Evolutionary conservation across 2,797 vertebrate genomes (phyloP).

Genomic region (Garrulus glandarius): DNA sequence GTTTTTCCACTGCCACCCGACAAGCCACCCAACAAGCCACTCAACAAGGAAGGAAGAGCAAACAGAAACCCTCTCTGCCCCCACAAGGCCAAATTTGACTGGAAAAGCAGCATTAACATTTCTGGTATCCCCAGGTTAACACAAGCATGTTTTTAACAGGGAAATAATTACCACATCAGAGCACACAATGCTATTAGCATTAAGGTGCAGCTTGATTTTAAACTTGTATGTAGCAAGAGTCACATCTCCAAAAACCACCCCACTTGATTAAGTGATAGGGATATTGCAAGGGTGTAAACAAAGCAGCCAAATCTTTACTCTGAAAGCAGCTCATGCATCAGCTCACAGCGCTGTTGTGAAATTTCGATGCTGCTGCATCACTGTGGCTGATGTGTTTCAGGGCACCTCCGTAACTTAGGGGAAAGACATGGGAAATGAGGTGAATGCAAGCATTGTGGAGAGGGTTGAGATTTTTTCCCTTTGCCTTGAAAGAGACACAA

Average conservation of each 20-base stretch:
- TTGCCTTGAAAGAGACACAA: slow-evolving; percentile 44
- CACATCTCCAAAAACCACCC: neutral
- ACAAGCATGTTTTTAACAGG: neutral
- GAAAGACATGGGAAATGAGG: neutral
- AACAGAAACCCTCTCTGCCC: neutral
- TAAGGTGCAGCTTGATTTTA: neutral
- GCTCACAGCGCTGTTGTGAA: neutral
- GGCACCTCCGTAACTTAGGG: neutral
- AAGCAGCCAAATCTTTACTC: neutral
- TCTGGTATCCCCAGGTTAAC: neutral
- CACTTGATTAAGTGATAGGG: neutral
- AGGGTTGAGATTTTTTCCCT: slow-evolving; percentile 3
- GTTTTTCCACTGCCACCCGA: neutral
- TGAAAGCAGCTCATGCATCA: neutral
- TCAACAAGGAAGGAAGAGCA: neutral
- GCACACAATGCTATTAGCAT: neutral
- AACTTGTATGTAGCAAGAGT: neutral
- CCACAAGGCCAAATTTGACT: neutral
- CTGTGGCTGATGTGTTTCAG: neutral
- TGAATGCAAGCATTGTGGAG: slow-evolving; percentile 12
- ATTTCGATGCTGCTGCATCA: neutral
- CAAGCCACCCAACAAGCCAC: neutral
- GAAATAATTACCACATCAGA: slow-evolving; percentile 33
- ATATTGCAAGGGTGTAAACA: neutral
- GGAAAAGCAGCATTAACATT: slow-evolving; percentile 19